Evolutionary conservation across 2,113 vertebrate species (phyloP).

Genomic region (Vulpes vulpes): DNA sequence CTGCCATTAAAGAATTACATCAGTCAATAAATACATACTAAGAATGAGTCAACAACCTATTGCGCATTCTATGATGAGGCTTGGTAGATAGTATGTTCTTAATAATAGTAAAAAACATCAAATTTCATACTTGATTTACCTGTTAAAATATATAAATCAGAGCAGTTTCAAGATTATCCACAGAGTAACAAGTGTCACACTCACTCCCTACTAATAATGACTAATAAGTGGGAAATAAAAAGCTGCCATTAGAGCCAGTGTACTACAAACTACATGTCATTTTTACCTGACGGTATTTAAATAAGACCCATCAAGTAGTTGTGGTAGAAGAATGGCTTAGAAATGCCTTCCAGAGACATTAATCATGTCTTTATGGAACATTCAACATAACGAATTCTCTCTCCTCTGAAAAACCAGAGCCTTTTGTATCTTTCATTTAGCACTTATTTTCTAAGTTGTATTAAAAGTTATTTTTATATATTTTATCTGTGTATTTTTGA

Average conservation of each 20-base stretch:
- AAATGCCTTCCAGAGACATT: neutral
- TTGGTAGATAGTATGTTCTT: neutral
- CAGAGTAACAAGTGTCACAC: neutral
- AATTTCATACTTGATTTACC: neutral
- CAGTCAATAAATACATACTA: neutral
- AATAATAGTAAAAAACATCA: neutral
- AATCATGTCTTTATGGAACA: neutral
- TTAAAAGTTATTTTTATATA: neutral
- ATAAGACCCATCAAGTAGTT: neutral
- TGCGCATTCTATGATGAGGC: neutral
- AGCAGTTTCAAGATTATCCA: neutral
- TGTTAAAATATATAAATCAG: neutral
- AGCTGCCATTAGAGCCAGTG: neutral
- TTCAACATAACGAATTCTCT: neutral
- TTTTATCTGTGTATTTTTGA: neutral
- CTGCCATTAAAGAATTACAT: neutral
- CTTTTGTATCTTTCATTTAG: neutral
- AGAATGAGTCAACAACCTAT: neutral
- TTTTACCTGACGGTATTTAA: neutral
- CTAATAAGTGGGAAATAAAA: neutral
- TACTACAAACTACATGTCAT: neutral
- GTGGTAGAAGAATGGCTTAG: neutral
- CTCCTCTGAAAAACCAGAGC: neutral
- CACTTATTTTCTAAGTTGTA: neutral
- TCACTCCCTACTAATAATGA: neutral